A percentile compares a stretch with the other conserved stretches of the same genome.
These are phyloP conservation scores for Lichenostomus cassidix DNA, from an alignment of 2,113 vertebrate genomes.

Conservation along the genomic window DNA sequence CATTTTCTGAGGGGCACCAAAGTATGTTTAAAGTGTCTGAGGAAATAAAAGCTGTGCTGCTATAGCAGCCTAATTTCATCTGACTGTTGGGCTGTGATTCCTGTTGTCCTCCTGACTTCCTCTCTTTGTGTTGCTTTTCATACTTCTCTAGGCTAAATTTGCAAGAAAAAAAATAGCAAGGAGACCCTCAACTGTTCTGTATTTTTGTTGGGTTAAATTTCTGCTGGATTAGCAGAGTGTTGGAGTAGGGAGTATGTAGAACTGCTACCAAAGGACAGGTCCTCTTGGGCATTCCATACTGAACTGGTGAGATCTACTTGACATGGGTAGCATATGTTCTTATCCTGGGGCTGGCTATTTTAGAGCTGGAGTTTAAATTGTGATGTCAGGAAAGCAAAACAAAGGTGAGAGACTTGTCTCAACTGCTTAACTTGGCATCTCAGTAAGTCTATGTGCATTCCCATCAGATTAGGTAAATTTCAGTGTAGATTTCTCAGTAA, in stretches of 20 bases:
- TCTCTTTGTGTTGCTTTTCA: background rate
- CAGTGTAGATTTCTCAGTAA: background rate
- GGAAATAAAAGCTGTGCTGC: background rate
- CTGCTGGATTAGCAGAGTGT: background rate
- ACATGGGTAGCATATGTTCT: background rate
- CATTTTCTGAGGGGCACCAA: background rate
- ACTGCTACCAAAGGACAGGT: background rate
- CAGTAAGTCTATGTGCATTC: background rate
- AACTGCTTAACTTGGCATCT: background rate
- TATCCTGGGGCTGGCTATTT: background rate
- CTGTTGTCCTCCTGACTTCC: background rate
- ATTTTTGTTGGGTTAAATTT: background rate
- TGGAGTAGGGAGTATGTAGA: rapidly evolving
- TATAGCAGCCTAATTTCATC: background rate
- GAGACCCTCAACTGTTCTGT: background rate
- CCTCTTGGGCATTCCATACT: background rate
- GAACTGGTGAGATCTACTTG: background rate
- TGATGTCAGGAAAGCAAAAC: background rate
- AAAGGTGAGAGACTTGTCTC: background rate
- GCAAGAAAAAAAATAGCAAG: background rate
- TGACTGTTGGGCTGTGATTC: background rate
- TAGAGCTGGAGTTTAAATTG: background rate
- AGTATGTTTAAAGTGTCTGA: background rate
- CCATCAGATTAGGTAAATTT: background rate
- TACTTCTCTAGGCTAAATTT: background rate